Evolutionary conservation across 2,888 invertebrate genomes (phyloP).

Genomic region (Belgica antarctica): DNA sequence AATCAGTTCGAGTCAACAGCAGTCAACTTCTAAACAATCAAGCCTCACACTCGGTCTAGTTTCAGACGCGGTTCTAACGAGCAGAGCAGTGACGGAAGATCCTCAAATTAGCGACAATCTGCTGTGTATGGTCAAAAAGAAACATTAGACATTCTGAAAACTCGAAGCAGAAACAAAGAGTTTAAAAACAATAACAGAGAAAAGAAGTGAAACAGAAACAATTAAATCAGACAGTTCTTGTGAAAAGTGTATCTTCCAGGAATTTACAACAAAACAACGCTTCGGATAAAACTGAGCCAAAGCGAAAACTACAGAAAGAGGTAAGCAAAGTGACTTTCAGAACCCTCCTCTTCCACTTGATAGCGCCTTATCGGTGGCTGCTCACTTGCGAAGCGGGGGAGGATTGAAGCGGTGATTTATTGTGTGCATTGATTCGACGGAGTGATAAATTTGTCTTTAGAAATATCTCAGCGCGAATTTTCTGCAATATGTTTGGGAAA

Average conservation of each 20-base stretch:
- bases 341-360: too few relatives aligned
- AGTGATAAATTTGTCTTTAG: neutral
- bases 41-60: neutral
- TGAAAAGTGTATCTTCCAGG: neutral
- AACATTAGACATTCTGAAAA: constrained; percentile 15
- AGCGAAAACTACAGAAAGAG: neutral
- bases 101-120: neutral
- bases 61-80: neutral
- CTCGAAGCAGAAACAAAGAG: neutral
- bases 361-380: too few relatives aligned
- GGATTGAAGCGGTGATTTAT: neutral
- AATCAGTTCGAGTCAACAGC: neutral
- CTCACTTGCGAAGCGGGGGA: neutral
- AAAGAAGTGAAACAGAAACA: neutral
- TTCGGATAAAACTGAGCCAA: neutral
- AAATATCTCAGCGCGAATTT: too few relatives aligned
- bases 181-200: neutral
- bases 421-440: neutral
- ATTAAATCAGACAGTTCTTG: neutral
- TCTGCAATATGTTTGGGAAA: neutral
- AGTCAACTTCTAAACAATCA: neutral
- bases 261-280: neutral
- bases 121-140: constrained; percentile 36
- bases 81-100: neutral
- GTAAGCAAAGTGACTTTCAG: constrained; percentile 11